Conservation (phyloP, 2,113 vertebrate genomes). For the Chaetodon auriga region DNA sequence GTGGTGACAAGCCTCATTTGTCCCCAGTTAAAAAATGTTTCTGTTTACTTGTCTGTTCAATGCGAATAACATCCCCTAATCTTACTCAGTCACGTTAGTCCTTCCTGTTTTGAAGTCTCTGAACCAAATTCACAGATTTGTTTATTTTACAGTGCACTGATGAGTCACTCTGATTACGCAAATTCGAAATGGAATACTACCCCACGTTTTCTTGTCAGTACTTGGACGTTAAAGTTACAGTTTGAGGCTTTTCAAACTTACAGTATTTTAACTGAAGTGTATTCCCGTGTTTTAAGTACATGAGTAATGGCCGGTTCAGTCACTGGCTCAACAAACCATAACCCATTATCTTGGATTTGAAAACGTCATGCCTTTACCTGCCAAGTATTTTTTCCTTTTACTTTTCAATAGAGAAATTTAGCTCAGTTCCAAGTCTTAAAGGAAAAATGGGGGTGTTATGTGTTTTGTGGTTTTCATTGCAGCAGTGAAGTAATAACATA, state of each 20-base stretch:
- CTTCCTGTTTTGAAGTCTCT: constrained; percentile 34
- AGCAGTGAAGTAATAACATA: constrained; percentile 52
- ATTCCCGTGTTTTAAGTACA: not conserved
- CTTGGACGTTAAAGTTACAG: not conserved
- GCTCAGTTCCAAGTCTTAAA: constrained; percentile 17
- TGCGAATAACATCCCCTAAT: constrained; percentile 35
- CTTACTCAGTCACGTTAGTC: constrained; percentile 20
- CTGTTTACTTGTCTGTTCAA: constrained; percentile 36
- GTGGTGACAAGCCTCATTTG: constrained; percentile 67
- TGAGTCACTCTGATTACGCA: constrained; percentile 6
- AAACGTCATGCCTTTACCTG: not conserved
- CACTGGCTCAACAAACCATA: not conserved
- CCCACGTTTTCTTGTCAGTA: not conserved
- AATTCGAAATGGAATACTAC: not conserved
- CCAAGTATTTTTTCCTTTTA: constrained; percentile 28
- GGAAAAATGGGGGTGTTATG: constrained; percentile 40
- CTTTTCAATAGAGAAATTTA: constrained; percentile 15
- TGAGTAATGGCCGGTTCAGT: not conserved
- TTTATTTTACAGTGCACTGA: constrained; percentile 11
- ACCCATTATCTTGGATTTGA: constrained; percentile 22
- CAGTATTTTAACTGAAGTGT: not conserved
- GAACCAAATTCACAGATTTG: constrained; percentile 17
- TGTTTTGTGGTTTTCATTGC: constrained; percentile 48
- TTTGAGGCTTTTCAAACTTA: not conserved
- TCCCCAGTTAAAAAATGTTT: constrained; percentile 38